Base-by-base conservation (phyloP, 1,140 invertebrate genomes). In the Bombus difficillimus region DNA sequence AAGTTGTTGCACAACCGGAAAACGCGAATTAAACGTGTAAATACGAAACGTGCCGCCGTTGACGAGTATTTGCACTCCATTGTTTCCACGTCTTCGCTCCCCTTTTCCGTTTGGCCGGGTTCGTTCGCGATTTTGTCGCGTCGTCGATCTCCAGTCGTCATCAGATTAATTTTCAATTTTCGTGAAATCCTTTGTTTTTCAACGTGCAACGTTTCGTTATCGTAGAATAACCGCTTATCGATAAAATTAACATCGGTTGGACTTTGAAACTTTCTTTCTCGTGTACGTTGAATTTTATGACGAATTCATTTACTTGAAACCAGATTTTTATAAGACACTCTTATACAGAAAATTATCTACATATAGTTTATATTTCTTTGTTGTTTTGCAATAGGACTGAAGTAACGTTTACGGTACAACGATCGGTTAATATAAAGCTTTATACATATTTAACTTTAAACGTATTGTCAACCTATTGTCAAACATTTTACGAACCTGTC, bases 181-280 rank as follows among this genome's bases (percentile, higher is more conserved):
- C 43, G 53, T 34, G 76, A 85, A 74, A n/a, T 39, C 18, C 15
- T 41, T 53, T 53, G 47, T 22, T 53, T 39, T 5, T 69, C 34
- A 22, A 12, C 9, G 8, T 25, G 8, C 34, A 57, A 37, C 53
- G 41, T n/a, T 71, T 34, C 47, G 73, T 87, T 87, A 85, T 88
- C 81, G 80, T 34, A 47, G 15, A 41, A 32, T 78, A 13, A 47
- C 68, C 47, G 64, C 41, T 59, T 41, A 79, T 83, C 39, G 53
- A 72, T 43, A 37, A 47, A 81, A 88, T 87, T 57, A 72, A 87
- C 80, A 73, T 87, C 15, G 43, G 28, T 25, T 37, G 64, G 76
- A 71, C 71, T 77, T 88, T 66, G 72, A n/a, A n/a, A n/a, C n/a
- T n/a, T n/a, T n/a, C n/a, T n/a, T n/a, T n/a, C n/a, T n/a, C n/a